Conservation (phyloP, 2,888 invertebrate genomes). For the Troglohyphantes excavatus region DNA sequence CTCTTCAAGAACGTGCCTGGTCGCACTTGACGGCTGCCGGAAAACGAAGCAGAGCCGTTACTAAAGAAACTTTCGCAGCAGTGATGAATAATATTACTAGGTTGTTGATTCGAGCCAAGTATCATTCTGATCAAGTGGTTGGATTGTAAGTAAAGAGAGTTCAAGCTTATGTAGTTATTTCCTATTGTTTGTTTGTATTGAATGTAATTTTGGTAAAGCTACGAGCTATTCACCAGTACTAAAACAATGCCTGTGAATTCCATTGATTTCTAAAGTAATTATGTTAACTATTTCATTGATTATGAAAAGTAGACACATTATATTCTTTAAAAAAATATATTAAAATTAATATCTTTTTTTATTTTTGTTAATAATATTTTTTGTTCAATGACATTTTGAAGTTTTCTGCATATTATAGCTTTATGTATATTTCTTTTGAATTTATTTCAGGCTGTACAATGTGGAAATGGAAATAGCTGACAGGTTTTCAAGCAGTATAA, state of each 20-base stretch:
- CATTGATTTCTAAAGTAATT: too few species aligned
- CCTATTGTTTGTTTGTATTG: not conserved
- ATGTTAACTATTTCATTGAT: too few species aligned
- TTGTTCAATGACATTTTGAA: too few species aligned
- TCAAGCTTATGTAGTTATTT: not conserved
- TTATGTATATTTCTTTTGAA: too few species aligned
- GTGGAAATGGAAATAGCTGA: conserved; percentile 82
- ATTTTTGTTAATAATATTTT: too few species aligned
- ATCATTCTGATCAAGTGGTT: conserved; percentile 94
- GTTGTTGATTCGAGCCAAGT: conserved; percentile 93
- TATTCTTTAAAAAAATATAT: too few species aligned
- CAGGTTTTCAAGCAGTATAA: conserved; percentile 79
- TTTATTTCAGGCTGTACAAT: conserved; percentile 81
- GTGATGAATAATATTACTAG: conserved; percentile 89
- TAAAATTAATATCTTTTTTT: too few species aligned
- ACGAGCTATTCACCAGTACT: too few species aligned
- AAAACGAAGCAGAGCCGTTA: conserved; percentile 80
- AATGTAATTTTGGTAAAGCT: not conserved
- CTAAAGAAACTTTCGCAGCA: conserved; percentile 89
- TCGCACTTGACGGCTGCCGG: conserved; percentile 77
- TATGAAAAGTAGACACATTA: too few species aligned
- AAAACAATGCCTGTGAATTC: too few species aligned
- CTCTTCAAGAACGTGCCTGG: conserved; percentile 80
- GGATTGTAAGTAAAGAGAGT: conserved; percentile 84
- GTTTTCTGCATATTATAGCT: too few species aligned